phyloP scores from a whole-genome alignment of 2,888 invertebrate genomes.

The Lasioglossum leucozonium region DNA sequence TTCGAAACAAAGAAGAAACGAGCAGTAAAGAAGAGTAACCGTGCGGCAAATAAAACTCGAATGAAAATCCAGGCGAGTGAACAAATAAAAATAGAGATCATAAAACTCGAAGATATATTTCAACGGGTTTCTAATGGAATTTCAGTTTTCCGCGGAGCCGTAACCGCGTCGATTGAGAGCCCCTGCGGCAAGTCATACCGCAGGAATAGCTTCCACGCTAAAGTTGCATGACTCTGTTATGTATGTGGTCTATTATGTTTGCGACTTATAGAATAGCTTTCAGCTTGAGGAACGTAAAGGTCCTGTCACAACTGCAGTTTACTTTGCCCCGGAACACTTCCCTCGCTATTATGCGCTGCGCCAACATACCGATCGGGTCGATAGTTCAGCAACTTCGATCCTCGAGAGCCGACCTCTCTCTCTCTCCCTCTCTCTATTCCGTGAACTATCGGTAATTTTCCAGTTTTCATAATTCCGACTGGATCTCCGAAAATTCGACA shows the following conservation, averaged over 20 bases:
- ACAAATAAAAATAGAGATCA: neutral
- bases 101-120: neutral
- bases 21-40: neutral
- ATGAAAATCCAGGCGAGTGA: neutral
- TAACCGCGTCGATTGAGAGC: constrained; percentile 58
- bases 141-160: neutral
- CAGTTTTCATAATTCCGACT: neutral
- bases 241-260: constrained; percentile 75
- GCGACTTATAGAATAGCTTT: constrained; percentile 76
- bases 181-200: constrained; percentile 72
- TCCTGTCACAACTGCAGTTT: constrained; percentile 64
- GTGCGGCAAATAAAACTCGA: neutral
- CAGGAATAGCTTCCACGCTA: constrained; percentile 71
- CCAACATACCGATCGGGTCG: constrained; percentile 35
- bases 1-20: neutral
- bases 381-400: constrained; percentile 44
- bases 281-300: constrained; percentile 70
- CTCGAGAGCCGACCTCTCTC: neutral
- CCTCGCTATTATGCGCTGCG: constrained; percentile 11
- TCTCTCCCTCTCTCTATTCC: neutral
- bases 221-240: constrained; percentile 74
- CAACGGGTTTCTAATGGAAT: neutral
- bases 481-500: neutral
- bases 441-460: constrained; percentile 1
- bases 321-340: constrained; percentile 39